Base-by-base conservation (phyloP, 2,888 invertebrate species). In the Drosophila falleni region DNA sequence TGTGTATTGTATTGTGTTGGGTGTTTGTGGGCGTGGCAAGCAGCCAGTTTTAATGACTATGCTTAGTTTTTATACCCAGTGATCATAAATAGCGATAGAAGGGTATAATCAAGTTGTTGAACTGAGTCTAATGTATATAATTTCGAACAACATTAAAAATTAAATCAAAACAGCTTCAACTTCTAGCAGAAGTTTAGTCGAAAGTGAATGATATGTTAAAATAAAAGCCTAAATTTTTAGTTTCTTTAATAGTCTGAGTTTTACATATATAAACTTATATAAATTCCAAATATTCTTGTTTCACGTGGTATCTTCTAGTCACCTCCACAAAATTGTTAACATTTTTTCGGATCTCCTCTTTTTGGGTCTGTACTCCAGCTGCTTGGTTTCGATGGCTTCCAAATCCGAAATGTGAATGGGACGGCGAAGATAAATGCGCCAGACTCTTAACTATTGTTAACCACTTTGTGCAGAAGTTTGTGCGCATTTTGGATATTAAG, bases 381-480 rank as follows among this genome's bases (percentile, higher is more conserved):
- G 47, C 39, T 55, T 42, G 54, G 70, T 35, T n/a, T n/a, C 41
- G 33, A 33, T 33, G 23, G 26, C 29, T 46, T 42, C 26, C 51
- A 47, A 60, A 50, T 51, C 55, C 39, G 15, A 72, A 71, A 31
- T 33, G 49, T 16, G 16, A 33, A 16, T 13, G 41, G 51, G 41
- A 31, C 23, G n/a, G 19, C 10, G 41, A 67, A 41, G n/a, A 49
- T 15, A 41, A 46, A 39, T 47, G 26, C 47, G 54, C 65, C 64
- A 44, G 64, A 51, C 64, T 64, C 80, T 78, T 77, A 78, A 75
- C 83, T 84, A 81, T 84, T 78, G 85, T 80, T 84, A 59, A 80
- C 74, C 70, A 81, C 70, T 81, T 80, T 54, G 42, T 39, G 56
- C 62, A 61, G 71, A 80, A 72, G 70, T 84, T 80, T 64, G 68